phyloP scores from a whole-genome alignment of 1,140 invertebrate genomes.

The Pseudomyrmex concolor region DNA sequence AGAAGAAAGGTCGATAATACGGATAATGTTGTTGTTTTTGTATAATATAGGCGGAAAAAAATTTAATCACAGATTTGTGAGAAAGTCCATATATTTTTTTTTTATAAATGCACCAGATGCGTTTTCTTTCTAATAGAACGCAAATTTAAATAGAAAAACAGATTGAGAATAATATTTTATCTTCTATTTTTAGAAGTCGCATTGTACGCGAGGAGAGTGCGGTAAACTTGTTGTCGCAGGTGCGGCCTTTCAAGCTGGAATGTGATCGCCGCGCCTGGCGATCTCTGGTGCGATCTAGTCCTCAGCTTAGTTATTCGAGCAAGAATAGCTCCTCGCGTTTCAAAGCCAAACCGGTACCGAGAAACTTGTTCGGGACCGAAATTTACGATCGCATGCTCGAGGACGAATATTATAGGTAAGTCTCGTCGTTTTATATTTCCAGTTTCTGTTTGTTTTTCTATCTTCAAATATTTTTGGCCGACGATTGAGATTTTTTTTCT shows the following conservation, averaged over 20 bases:
- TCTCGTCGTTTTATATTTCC: constrained; percentile 5
- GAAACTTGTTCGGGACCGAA: constrained; percentile 89
- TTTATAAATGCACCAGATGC: background rate
- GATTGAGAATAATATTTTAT: no score
- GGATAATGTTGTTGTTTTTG: background rate
- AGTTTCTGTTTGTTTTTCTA: constrained; percentile 16
- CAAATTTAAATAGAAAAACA: no score
- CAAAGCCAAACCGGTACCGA: constrained; percentile 88
- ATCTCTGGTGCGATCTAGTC: constrained; percentile 85
- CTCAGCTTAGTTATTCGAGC: constrained; percentile 83
- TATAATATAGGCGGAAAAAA: background rate
- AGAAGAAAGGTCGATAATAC: constrained; percentile 86
- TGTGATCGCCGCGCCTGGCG: constrained; percentile 81
- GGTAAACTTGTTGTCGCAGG: constrained; percentile 82
- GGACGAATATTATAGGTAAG: constrained; percentile 89
- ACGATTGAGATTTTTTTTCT: background rate
- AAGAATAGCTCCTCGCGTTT: constrained; percentile 84
- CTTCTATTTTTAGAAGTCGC: constrained; percentile 76
- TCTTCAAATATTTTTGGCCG: no score
- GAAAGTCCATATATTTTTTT: background rate
- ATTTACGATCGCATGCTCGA: constrained; percentile 89
- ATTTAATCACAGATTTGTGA: background rate
- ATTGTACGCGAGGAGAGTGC: constrained; percentile 82
- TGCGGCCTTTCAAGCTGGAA: constrained; percentile 87
- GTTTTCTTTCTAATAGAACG: background rate